These are phyloP conservation scores for Philopotamus ludificatus DNA, from an alignment of 1,140 invertebrate species.

Conservation along the genomic window DNA sequence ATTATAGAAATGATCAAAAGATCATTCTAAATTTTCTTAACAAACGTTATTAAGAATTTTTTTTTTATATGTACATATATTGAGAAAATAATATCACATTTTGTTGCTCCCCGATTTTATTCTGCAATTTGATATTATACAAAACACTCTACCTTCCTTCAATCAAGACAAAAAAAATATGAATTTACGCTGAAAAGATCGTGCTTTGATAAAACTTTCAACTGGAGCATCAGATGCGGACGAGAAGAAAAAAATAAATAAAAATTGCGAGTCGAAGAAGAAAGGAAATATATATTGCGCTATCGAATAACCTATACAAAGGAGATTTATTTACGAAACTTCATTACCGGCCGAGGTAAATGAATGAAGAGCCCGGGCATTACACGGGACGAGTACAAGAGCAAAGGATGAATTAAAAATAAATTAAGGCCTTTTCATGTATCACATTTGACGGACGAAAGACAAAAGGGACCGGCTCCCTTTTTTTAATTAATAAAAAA, in stretches of 20 bases:
- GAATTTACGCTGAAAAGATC: neutral
- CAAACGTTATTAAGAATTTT: too few species aligned
- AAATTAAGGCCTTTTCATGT: constrained; percentile 10
- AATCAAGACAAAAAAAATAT: neutral
- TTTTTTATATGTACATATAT: too few species aligned
- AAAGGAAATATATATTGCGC: constrained; percentile 19
- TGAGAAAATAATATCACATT: too few species aligned
- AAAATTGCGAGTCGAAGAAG: constrained; percentile 13
- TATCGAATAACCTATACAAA: constrained; percentile 16
- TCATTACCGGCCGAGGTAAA: constrained; percentile 13
- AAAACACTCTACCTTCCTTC: neutral
- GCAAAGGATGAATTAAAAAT: constrained; percentile 29
- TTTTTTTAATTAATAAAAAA: constrained; percentile 36
- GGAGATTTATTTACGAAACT: constrained; percentile 18
- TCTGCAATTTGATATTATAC: neutral
- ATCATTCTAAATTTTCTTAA: too few species aligned
- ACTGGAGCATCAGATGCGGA: constrained; percentile 15
- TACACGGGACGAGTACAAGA: neutral
- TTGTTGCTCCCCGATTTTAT: too few species aligned
- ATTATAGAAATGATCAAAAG: too few species aligned
- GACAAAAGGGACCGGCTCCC: constrained; percentile 18
- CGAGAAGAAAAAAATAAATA: constrained; percentile 14
- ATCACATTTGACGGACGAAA: constrained; percentile 26
- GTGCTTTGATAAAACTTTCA: constrained; percentile 17
- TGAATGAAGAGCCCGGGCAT: constrained; percentile 1